Evolutionary conservation across 1,140 invertebrate genomes (phyloP), one percentile per base, ranked within the genome.

Genomic region (Platorchestia sp.): DNA sequence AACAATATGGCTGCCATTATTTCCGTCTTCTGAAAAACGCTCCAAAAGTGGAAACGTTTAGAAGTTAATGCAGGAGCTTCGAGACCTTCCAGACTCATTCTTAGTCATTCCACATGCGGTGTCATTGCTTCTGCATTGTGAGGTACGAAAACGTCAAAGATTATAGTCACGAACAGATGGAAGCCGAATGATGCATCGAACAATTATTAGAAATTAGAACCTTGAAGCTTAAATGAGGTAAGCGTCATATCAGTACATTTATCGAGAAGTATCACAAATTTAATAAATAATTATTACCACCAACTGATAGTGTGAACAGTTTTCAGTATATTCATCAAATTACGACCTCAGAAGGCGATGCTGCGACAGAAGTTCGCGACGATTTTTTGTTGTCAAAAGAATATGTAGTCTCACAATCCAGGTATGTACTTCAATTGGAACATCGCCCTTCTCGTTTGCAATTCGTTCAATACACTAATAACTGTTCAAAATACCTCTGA

Each of bases 1-100:
- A 47, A 93, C 91, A 93, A 93, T 93, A 93, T 93, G 91, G 91
- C 43, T 47, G 43, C 91, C 45, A 93, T 93, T 93, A 93, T 93
- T n/a, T 47, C 87, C 87, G 87, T 42, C 41, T 89, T 89, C 87
- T 44, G 87, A 42, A 44, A 89, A 89, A 89, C 43, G 59, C 43
- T 36, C 87, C 40, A 89, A 89, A 89, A 89, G 41, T 42, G 87
- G 87, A 41, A 89, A 89, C 87, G 87, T 89, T 89, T 89, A 44
- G 87, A 75, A 75, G 59, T 75, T 27, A 75, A 75, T 75, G 59
- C 59, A 75, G 10, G 59, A 75, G 59, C 3, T 75, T 75, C 59
- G 27, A 75, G 59, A 36, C 59, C 14, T 75, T 36, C 59, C 36
- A 75, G 14, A 75, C 14, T 75, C 59, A 75, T 75, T 75, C 59